These are phyloP conservation scores for Perca flavescens DNA, from an alignment of 2,113 vertebrate genomes.

Conservation along the genomic window DNA sequence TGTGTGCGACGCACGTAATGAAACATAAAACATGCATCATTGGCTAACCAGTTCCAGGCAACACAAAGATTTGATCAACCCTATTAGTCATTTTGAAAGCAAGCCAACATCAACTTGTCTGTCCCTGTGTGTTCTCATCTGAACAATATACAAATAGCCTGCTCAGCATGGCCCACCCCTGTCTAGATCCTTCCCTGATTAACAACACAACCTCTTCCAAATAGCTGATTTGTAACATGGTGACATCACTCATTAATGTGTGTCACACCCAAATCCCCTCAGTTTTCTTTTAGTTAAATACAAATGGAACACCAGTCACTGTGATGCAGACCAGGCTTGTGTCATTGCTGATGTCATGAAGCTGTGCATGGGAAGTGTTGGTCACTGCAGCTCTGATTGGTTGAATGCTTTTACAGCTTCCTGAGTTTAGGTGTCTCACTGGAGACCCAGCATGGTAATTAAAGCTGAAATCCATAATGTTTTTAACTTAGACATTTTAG, in stretches of 20 bases:
- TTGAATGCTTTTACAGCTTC: neutral
- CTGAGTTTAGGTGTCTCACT: constrained; percentile 17
- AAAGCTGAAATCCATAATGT: constrained; percentile 4
- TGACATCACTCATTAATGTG: constrained; percentile 53
- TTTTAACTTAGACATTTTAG: neutral
- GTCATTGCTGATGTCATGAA: constrained; percentile 26
- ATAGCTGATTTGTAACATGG: constrained; percentile 33
- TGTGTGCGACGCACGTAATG: neutral
- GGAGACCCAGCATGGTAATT: neutral
- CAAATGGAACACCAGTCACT: neutral
- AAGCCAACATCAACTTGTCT: constrained; percentile 53
- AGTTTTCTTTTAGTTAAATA: constrained; percentile 22
- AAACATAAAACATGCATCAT: constrained; percentile 63
- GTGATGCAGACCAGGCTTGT: constrained; percentile 24
- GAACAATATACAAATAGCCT: constrained; percentile 35
- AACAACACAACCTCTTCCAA: constrained; percentile 6
- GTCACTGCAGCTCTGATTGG: constrained; percentile 13
- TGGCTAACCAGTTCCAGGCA: constrained; percentile 47
- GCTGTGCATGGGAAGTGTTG: neutral
- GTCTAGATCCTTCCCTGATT: constrained; percentile 26
- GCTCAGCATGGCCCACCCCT: constrained; percentile 42
- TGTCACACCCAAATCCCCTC: constrained; percentile 40
- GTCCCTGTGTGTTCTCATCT: constrained; percentile 35
- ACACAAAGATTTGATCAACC: constrained; percentile 52
- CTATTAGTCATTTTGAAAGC: constrained; percentile 49